phyloP scores from a whole-genome alignment of 2,888 invertebrate species.

The Steromphala cineraria region DNA sequence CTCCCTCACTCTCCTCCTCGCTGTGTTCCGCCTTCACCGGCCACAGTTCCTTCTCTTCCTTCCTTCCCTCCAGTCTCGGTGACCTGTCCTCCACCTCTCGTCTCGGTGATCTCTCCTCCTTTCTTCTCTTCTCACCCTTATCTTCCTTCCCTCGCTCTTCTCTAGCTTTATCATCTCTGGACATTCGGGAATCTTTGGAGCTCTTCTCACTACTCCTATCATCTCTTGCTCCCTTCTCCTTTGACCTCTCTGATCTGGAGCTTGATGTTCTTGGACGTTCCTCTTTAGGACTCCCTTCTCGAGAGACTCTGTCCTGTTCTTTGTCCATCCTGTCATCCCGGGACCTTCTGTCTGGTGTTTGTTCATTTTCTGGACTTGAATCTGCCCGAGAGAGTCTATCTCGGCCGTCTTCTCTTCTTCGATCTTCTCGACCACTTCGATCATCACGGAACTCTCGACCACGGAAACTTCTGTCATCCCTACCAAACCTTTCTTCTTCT shows the following conservation, averaged over 20 bases:
- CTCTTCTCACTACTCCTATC: neutral
- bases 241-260: neutral
- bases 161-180: constrained; percentile 23
- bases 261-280: neutral
- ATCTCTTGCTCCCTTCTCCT: neutral
- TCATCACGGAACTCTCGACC: constrained; percentile 24
- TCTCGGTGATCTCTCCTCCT: constrained; percentile 10
- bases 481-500: neutral
- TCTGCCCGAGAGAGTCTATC: neutral
- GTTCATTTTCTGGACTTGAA: neutral
- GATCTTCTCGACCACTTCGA: constrained; percentile 22
- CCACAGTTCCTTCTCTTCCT: neutral
- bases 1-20: constrained; percentile 24
- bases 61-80: neutral
- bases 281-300: constrained; percentile 8
- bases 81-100: constrained; percentile 17
- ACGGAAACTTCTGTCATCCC: neutral
- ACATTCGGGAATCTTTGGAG: constrained; percentile 29
- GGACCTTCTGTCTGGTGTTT: neutral
- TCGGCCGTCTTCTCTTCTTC: neutral
- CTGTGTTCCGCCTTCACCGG: constrained; percentile 22
- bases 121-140: constrained; percentile 11
- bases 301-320: neutral
- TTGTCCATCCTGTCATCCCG: neutral
- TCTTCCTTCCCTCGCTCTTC: constrained; percentile 19